Percentiles rank a stretch among this genome's conserved stretches.
Conservation (phyloP, 2,113 vertebrate genomes). For the Oceanites oceanicus region DNA sequence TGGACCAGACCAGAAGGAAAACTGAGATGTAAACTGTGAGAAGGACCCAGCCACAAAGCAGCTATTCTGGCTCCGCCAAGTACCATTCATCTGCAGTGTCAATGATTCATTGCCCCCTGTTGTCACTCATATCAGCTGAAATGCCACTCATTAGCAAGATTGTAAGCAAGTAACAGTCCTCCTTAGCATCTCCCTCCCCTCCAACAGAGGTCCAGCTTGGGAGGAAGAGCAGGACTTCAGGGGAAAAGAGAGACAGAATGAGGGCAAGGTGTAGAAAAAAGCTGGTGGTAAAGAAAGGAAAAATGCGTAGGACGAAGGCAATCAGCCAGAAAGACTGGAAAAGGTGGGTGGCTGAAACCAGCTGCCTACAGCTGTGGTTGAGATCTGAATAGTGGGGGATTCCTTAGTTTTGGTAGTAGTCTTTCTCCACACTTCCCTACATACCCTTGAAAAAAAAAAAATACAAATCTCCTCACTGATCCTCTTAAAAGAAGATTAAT, state of each 20-base stretch:
- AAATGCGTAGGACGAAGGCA: neutral
- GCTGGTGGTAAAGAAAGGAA: neutral
- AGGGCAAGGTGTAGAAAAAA: neutral
- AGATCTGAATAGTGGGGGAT: fast-evolving
- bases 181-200: neutral
- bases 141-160: neutral
- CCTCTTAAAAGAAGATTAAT: neutral
- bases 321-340: neutral
- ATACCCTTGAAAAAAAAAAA: neutral
- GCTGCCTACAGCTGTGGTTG: neutral
- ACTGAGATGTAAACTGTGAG: neutral
- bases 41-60: neutral
- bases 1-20: neutral
- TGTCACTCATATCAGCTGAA: neutral
- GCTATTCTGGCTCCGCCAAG: neutral
- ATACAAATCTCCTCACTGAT: neutral
- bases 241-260: fast-evolving
- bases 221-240: neutral
- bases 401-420: neutral
- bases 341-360: neutral
- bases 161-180: neutral
- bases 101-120: neutral
- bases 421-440: neutral
- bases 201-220: neutral
- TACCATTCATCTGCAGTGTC: neutral